A percentile compares a stretch with the other conserved stretches of the same genome.
These are phyloP conservation scores for Ectemnius continuus DNA, from an alignment of 2,888 invertebrate genomes.

Conservation along the genomic window DNA sequence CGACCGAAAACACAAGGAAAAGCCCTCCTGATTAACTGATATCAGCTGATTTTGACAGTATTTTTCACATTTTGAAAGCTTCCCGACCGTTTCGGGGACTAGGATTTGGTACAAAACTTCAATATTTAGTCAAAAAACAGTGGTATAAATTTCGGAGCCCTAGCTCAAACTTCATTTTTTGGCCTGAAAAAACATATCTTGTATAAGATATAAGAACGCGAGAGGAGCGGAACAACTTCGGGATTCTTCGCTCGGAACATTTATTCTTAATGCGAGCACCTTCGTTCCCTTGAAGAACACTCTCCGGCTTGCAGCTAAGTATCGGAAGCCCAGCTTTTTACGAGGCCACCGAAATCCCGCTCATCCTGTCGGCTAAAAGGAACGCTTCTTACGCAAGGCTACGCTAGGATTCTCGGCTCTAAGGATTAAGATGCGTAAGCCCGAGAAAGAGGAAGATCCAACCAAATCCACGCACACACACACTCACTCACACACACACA, in stretches of 20 bases:
- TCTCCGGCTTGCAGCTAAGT: neutral
- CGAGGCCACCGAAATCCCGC: conserved; percentile 1
- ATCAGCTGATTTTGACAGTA: no score
- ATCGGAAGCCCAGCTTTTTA: neutral
- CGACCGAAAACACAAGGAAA: no score
- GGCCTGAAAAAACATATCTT: no score
- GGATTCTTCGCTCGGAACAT: neutral
- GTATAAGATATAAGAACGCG: neutral
- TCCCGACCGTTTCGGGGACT: no score
- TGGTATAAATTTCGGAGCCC: no score
- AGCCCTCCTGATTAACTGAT: no score
- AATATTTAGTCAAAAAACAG: no score
- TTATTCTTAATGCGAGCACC: neutral
- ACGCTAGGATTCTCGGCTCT: neutral
- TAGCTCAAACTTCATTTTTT: no score
- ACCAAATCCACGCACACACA: neutral
- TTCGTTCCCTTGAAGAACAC: no score
- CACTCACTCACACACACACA: neutral
- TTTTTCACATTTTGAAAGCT: no score
- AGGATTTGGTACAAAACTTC: no score
- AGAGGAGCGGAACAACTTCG: neutral
- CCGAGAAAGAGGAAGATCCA: neutral
- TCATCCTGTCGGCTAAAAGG: neutral
- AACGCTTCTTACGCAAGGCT: conserved; percentile 1
- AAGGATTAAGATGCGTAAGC: conserved; percentile 5